A percentile compares a stretch with the other conserved stretches of the same genome.
These are phyloP conservation scores for Ciconia boyciana DNA, from an alignment of 2,113 vertebrate genomes.

Conservation along the genomic window DNA sequence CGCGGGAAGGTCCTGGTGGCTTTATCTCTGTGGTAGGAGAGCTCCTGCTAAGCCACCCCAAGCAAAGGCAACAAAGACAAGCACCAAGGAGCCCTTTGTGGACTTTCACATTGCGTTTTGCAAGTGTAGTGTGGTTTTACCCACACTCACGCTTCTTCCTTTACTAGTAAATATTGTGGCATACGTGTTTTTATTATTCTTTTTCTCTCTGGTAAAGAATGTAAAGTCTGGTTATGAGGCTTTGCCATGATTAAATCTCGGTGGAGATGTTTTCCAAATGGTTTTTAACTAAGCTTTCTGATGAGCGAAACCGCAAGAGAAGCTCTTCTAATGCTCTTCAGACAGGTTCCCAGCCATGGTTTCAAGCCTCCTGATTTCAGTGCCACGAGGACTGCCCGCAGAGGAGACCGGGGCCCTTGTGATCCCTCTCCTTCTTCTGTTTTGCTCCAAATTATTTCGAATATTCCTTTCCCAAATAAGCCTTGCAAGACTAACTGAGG, in stretches of 20 bases:
- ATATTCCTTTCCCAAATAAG: neutral
- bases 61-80: neutral
- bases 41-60: neutral
- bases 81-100: neutral
- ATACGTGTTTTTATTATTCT: neutral
- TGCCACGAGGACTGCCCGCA: neutral
- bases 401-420: neutral
- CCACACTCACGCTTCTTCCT: neutral
- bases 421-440: neutral
- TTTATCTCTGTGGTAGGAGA: conserved; percentile 14
- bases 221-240: neutral
- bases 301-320: neutral
- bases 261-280: neutral
- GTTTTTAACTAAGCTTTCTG: neutral
- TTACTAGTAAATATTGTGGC: neutral
- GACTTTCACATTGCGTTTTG: neutral
- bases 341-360: conserved; percentile 21
- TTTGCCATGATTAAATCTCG: neutral
- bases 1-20: neutral
- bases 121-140: neutral
- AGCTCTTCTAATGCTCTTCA: neutral
- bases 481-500: neutral
- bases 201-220: neutral
- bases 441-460: neutral
- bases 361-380: neutral